phyloP scores from a whole-genome alignment of 2,888 invertebrate species.

The Leucophenga maculata region DNA sequence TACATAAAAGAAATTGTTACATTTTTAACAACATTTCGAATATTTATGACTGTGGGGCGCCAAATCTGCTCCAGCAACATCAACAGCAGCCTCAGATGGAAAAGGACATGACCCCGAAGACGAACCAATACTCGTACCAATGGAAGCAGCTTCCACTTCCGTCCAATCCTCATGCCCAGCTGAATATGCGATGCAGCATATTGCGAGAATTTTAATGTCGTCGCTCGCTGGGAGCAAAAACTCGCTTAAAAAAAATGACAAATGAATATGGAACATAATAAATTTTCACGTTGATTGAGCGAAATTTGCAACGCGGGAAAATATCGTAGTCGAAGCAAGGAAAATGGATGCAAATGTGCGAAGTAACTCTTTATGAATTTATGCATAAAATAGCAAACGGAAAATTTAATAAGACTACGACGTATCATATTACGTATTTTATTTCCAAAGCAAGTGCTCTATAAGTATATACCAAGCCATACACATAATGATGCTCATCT shows the following conservation, averaged over 20 bases:
- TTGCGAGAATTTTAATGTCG: conserved; percentile 60
- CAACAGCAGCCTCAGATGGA: conserved; percentile 22
- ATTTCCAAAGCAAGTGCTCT: too few species aligned
- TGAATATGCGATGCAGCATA: conserved; percentile 62
- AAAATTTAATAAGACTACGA: neutral
- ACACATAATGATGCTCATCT: too few species aligned
- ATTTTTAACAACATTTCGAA: conserved; percentile 61
- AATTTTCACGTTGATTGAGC: conserved; percentile 62
- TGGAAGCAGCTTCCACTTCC: neutral
- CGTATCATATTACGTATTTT: too few species aligned
- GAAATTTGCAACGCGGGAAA: conserved; percentile 44
- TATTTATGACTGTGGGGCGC: conserved; percentile 53
- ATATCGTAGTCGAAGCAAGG: neutral
- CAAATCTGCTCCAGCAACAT: conserved; percentile 23
- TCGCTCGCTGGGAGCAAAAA: conserved; percentile 51
- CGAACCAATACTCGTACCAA: neutral
- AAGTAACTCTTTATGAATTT: conserved; percentile 18
- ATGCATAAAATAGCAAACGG: conserved; percentile 8
- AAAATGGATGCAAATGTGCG: conserved; percentile 18
- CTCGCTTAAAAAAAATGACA: conserved; percentile 47
- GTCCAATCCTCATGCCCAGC: conserved; percentile 45
- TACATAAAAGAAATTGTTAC: conserved; percentile 51
- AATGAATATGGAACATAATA: conserved; percentile 64
- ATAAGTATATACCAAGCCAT: too few species aligned
- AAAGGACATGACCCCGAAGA: neutral